A percentile compares a stretch with the other conserved stretches of the same genome.
Evolutionary conservation across 2,113 vertebrate genomes (phyloP).

Genomic region (Serinus canaria): DNA sequence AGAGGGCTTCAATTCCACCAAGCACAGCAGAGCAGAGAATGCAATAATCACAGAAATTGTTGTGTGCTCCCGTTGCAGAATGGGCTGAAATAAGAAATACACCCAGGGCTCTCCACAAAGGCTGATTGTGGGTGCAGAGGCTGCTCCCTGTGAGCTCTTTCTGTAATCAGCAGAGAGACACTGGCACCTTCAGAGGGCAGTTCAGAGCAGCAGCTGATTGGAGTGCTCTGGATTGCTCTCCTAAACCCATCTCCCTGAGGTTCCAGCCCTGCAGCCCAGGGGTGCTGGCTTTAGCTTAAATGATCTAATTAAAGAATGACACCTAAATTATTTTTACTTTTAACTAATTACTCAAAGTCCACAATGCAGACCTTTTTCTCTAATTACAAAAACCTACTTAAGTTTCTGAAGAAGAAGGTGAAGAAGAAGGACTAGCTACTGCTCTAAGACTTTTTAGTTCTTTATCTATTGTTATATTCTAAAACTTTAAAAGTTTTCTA

Average conservation of each 20-base stretch:
- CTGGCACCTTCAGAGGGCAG: slow-evolving; percentile 14
- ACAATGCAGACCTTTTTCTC: neutral
- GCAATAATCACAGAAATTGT: neutral
- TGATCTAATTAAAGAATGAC: neutral
- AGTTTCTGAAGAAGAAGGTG: neutral
- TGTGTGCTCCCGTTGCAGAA: neutral
- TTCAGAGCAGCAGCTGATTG: slow-evolving; percentile 18
- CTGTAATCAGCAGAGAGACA: neutral
- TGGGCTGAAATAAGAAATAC: neutral
- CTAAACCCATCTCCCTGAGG: neutral
- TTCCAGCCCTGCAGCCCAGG: neutral
- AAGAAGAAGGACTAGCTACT: neutral
- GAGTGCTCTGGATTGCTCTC: neutral
- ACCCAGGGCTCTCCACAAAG: neutral
- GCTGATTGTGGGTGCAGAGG: neutral
- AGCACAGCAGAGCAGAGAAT: neutral
- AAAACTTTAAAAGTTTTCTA: neutral
- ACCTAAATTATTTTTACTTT: neutral
- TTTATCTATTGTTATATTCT: neutral
- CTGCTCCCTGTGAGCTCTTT: neutral
- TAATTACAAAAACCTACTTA: neutral
- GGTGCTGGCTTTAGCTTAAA: neutral
- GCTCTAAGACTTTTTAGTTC: neutral
- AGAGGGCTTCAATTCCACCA: neutral
- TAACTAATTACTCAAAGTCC: neutral